Base-by-base conservation (phyloP, 2,797 vertebrate genomes). In the Bradypodion ventrale region DNA sequence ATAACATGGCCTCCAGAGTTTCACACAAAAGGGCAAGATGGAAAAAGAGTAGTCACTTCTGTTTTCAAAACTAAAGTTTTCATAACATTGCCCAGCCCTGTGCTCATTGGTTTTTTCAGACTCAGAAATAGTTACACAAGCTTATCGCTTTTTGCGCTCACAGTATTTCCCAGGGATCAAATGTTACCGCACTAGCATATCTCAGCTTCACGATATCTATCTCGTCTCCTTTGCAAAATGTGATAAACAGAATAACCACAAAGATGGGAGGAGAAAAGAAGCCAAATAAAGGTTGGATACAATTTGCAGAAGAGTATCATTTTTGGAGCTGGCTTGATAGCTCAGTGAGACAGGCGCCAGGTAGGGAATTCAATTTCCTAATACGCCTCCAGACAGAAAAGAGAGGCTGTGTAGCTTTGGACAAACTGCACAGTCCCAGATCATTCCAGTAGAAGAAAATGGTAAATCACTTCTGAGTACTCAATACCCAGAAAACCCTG, bases 91-190 rank as follows among this genome's bases (percentile, higher is more conserved):
- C 16, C 46, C 27, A 23, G 56, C 62, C 56, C 29, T 62, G 35
- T 35, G 65, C 73, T n/a, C 32, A 42, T n/a, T 74, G 80, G 40
- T 25, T 40, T 75, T 66, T 25, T 75, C 66, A 32, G 46, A 68
- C 32, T 83, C 60, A 66, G 65, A 83, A 83, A 75, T 75, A 83
- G 72, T n/a, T n/a, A n/a, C n/a, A n/a, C n/a, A n/a, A n/a, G 29
- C 72, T 82, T 82, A 70, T 80, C 82, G 81, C 72, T 65, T 65
- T 42, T 82, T 63, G 32, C 52, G 42, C 29, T 60, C 81, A 75
- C 13, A 15, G 81, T 66, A 75, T 66, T 83, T 75, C 60, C 32
- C 32, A 66, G 7, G 62, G 81, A 83, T 75, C 73, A 83, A 56
- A 83, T 83, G 60, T 52, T 75, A n/a, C n/a, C n/a, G n/a, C n/a